phyloP scores from a whole-genome alignment of 2,888 invertebrate genomes.

The Zootermopsis nevadensis region DNA sequence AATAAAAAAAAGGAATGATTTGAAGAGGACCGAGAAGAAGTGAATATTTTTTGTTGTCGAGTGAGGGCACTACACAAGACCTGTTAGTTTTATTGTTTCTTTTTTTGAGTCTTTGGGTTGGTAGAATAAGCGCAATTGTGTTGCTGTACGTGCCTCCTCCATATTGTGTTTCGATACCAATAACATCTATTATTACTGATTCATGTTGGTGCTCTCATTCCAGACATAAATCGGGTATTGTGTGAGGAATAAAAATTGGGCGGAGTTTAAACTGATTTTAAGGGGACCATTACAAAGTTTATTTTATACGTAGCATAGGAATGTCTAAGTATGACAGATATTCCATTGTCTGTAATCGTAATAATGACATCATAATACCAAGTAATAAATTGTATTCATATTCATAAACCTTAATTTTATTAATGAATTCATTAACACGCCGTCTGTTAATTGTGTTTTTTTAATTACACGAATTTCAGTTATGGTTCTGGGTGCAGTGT shows the following conservation, averaged over 20 bases:
- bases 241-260: constrained; percentile 21
- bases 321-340: background rate
- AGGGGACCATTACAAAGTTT: background rate
- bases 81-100: constrained; percentile 14
- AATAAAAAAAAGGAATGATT: constrained; percentile 15
- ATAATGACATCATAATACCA: constrained; percentile 15
- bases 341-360: constrained; percentile 11
- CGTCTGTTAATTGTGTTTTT: background rate
- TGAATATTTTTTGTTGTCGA: constrained; percentile 34
- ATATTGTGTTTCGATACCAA: constrained; percentile 23
- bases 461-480: constrained; percentile 5
- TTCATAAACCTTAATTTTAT: background rate
- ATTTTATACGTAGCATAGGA: background rate
- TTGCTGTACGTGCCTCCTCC: constrained; percentile 11
- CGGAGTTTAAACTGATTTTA: constrained; percentile 31
- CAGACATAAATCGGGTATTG: constrained; percentile 34
- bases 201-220: background rate
- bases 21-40: constrained; percentile 35
- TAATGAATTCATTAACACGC: constrained; percentile 1
- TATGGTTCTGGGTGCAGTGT: background rate
- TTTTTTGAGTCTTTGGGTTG: constrained; percentile 26
- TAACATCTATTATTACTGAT: constrained; percentile 23
- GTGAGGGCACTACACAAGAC: constrained; percentile 21
- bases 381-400: constrained; percentile 4
- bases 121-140: constrained; percentile 25